phyloP scores from a whole-genome alignment of 2,888 invertebrate species.

The Rhagonycha fulva region DNA sequence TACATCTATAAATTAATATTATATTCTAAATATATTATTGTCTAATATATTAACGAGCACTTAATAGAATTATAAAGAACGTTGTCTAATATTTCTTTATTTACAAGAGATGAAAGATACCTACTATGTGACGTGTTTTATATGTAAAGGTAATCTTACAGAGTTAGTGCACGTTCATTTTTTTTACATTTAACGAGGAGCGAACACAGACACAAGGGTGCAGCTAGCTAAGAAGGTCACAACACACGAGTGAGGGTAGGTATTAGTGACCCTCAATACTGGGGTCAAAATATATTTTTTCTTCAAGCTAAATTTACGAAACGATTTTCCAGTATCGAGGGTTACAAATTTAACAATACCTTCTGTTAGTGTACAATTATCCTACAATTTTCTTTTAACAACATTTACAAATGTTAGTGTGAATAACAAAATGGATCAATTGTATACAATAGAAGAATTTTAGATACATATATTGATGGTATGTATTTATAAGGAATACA shows the following conservation, averaged over 20 bases:
- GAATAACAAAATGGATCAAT: constrained; percentile 11
- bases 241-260: constrained; percentile 42
- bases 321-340: constrained; percentile 18
- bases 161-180: constrained; percentile 48
- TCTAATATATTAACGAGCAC: constrained; percentile 42
- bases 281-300: constrained; percentile 3
- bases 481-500: not conserved
- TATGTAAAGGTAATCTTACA: constrained; percentile 40
- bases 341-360: constrained; percentile 23
- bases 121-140: constrained; percentile 5
- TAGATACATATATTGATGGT: constrained; percentile 1
- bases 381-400: constrained; percentile 15
- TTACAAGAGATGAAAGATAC: constrained; percentile 42
- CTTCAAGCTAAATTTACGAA: constrained; percentile 13
- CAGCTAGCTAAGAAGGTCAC: constrained; percentile 45
- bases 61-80: constrained; percentile 41
- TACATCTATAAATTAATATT: constrained; percentile 39
- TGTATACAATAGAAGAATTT: not conserved
- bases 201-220: constrained; percentile 49
- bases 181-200: constrained; percentile 45
- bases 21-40: constrained; percentile 42
- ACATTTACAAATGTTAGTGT: constrained; percentile 26
- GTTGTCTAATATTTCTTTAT: constrained; percentile 34
- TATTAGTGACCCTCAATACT: constrained; percentile 29
- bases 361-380: constrained; percentile 33